These are phyloP conservation scores for Lipophrys pholis DNA, from an alignment of 2,113 vertebrate species.

Conservation along the genomic window DNA sequence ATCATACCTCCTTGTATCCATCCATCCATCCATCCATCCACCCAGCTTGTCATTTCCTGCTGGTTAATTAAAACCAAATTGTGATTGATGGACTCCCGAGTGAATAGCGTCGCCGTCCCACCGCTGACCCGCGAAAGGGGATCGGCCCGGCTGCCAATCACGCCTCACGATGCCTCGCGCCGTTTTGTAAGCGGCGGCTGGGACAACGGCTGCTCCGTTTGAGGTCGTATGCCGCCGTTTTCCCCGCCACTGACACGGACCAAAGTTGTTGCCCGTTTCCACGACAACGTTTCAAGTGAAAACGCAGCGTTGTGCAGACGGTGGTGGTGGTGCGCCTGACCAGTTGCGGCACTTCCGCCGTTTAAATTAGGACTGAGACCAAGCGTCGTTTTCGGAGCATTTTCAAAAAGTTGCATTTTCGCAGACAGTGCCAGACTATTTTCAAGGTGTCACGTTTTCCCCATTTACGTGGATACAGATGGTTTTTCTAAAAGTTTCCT, in stretches of 20 bases:
- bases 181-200: slow-evolving; percentile 3
- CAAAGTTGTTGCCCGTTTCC: too few relatives aligned
- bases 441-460: too few relatives aligned
- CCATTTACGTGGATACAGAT: too few relatives aligned
- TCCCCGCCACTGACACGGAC: neutral
- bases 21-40: slow-evolving; percentile 44
- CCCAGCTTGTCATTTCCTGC: slow-evolving; percentile 54
- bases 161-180: slow-evolving; percentile 15
- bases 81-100: slow-evolving; percentile 72
- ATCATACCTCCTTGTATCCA: slow-evolving; percentile 51
- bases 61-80: slow-evolving; percentile 70
- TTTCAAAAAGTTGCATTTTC: too few relatives aligned
- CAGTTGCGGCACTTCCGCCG: too few relatives aligned
- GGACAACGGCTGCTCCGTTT: neutral
- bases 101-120: slow-evolving; percentile 47
- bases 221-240: neutral
- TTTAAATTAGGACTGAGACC: too few relatives aligned
- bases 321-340: too few relatives aligned
- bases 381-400: too few relatives aligned
- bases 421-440: too few relatives aligned
- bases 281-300: too few relatives aligned
- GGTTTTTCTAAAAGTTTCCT: too few relatives aligned
- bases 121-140: slow-evolving; percentile 49
- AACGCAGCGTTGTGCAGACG: neutral
- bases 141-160: slow-evolving; percentile 67